Evolutionary conservation across 2,113 vertebrate genomes (phyloP).

Genomic region (Pterocles burchelli): DNA sequence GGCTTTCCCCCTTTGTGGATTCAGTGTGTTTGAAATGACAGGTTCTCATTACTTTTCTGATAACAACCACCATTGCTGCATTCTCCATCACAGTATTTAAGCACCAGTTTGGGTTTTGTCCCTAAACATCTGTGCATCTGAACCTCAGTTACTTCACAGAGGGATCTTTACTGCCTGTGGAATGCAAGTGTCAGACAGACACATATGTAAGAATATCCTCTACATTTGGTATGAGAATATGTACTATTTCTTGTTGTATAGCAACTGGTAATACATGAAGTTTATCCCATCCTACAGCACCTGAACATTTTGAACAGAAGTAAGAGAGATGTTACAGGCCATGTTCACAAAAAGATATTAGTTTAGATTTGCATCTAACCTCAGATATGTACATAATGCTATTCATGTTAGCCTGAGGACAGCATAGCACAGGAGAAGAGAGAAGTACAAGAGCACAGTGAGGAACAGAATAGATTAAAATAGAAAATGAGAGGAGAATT

Average conservation of each 20-base stretch:
- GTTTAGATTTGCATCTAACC: constrained; percentile 30
- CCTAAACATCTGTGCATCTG: neutral
- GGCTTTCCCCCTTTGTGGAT: neutral
- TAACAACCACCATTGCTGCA: neutral
- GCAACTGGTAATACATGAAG: neutral
- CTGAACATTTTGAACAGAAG: neutral
- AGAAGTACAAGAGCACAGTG: constrained; percentile 17
- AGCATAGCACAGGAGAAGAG: neutral
- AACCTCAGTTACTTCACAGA: neutral
- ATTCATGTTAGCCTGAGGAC: constrained; percentile 53
- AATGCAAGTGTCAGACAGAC: neutral
- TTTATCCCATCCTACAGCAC: neutral
- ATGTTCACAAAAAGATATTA: neutral
- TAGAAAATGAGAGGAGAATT: constrained; percentile 29
- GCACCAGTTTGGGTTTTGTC: neutral
- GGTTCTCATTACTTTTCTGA: neutral
- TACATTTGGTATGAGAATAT: neutral
- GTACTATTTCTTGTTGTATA: neutral
- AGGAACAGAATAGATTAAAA: constrained; percentile 55
- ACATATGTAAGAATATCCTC: neutral
- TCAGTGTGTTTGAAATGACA: neutral
- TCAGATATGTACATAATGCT: constrained; percentile 33
- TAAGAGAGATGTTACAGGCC: constrained; percentile 3
- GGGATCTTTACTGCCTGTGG: neutral
- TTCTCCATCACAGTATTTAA: neutral